Conservation (phyloP, 2,113 vertebrate genomes). For the rabbit (Oryctolagus cuniculus) region DNA sequence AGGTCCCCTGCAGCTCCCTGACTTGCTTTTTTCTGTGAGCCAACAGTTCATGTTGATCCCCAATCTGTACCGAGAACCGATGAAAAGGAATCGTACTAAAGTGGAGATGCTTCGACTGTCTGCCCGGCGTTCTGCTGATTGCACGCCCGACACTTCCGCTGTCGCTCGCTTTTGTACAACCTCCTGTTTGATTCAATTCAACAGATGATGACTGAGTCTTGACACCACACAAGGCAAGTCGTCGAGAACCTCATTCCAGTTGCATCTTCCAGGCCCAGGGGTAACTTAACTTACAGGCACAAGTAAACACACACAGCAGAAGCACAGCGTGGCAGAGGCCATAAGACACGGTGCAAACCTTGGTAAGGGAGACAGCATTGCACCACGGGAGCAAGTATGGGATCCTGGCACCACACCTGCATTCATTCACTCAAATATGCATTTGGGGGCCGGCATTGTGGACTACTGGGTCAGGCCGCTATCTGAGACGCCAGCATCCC, state of each 20-base stretch:
- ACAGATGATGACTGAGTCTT: slow-evolving; percentile 62
- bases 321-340: not conserved
- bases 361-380: slow-evolving; percentile 16
- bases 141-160: slow-evolving; percentile 39
- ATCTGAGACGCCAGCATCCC: no score
- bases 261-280: not conserved
- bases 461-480: no score
- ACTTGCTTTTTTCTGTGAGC: not conserved
- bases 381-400: not conserved
- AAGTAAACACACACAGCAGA: slow-evolving; percentile 33
- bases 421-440: not conserved
- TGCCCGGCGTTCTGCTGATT: slow-evolving; percentile 57
- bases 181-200: slow-evolving; percentile 64
- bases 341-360: not conserved
- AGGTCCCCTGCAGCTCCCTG: not conserved
- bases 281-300: slow-evolving; percentile 67
- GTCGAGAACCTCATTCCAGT: slow-evolving; percentile 18
- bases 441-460: not conserved
- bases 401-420: not conserved
- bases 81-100: slow-evolving; percentile 79
- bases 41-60: slow-evolving; percentile 73
- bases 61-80: slow-evolving; percentile 74
- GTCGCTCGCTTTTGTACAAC: slow-evolving; percentile 58
- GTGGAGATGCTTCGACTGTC: slow-evolving; percentile 65
- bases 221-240: slow-evolving; percentile 32